Base-by-base conservation (phyloP, 64 coral and sea anemone species). In the Hydrozoanthus tunicans region DNA sequence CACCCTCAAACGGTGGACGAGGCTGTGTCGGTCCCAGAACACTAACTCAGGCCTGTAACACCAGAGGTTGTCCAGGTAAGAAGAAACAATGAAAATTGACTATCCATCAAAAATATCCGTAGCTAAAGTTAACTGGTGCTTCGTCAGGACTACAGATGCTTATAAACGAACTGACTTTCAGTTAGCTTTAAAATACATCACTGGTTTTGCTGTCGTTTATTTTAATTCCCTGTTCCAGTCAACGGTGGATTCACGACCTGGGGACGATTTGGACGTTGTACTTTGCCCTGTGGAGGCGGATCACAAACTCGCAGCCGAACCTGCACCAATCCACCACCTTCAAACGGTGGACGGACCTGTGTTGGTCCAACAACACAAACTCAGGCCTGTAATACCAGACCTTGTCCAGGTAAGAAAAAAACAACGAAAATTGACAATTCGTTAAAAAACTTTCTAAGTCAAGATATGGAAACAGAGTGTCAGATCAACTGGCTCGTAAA, bases 1-100 rank as follows among this genome's bases (percentile, higher is more conserved):
- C 68, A 15, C 84, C 84, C 23, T 1, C 74, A 60, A 88, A 88
- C 14, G 84, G 70, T 10, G 84, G 84, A 53, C 26, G 15, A 5
- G 9, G 24, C 32, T 43, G 32, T 43, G 32, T 43, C 2, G 32
- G 32, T 43, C 32, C 32, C 0, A 43, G 0, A 43, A 43, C 32
- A 43, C 32, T 1, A 43, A 43, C 32, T 43, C 32, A 43, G 32
- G 32, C 32, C 32, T 43, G 32, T 43, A 43, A 43, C 32, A 43
- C 32, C 32, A 43, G 32, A 43, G 32, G 32, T 43, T 43, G 32
- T 43, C 32, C 32, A 43, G 32, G 32, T 43, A 43, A 43, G 32
- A 43, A 43, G 32, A 43, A 43, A 43, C 32, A 43, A 43, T 43
- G 32, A 43, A 43, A 43, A 43, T 43, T 43, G 32, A 72, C 12